phyloP scores from a whole-genome alignment of 2,888 invertebrate species.

The Octonoba sinensis region DNA sequence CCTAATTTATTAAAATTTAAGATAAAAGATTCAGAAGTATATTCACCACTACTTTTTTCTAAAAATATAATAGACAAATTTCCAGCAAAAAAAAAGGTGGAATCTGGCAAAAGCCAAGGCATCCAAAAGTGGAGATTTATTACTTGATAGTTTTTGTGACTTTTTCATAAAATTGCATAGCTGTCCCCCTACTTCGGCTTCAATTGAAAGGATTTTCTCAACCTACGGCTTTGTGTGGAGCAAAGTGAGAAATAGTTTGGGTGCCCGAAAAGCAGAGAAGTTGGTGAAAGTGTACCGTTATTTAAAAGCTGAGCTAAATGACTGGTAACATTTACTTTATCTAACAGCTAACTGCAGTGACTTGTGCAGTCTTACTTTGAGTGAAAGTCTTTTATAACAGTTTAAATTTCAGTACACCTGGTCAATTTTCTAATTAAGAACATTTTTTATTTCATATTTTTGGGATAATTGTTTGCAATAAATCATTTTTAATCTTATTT shows the following conservation, averaged over 20 bases:
- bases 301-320: no score
- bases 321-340: no score
- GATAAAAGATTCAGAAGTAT: background rate
- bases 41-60: background rate
- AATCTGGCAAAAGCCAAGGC: background rate
- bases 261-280: no score
- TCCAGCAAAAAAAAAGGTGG: background rate
- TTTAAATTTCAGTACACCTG: no score
- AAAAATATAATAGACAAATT: background rate
- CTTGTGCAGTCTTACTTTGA: no score
- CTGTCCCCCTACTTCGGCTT: background rate
- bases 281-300: no score
- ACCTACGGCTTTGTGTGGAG: background rate
- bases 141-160: background rate
- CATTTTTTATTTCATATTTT: no score
- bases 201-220: background rate
- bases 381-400: no score
- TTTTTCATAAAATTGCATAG: background rate
- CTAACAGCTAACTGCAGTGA: no score
- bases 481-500: no score
- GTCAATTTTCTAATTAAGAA: no score
- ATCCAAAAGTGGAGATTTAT: background rate
- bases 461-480: no score
- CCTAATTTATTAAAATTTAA: background rate
- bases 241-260: background rate